These are phyloP conservation scores for Philypnodon macrostomus DNA, from an alignment of 2,797 vertebrate genomes.

Conservation along the genomic window DNA sequence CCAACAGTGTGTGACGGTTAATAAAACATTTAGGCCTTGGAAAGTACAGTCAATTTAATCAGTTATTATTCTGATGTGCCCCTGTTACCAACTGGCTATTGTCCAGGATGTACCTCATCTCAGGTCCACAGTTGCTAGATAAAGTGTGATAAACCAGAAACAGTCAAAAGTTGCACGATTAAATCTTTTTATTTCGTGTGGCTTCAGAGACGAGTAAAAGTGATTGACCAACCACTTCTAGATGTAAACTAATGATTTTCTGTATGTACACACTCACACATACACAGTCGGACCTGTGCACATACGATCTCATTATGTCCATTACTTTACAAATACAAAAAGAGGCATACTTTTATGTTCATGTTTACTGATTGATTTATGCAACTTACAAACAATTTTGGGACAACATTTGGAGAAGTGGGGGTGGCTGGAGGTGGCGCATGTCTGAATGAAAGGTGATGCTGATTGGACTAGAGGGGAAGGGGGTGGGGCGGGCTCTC, in stretches of 20 bases:
- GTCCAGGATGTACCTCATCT: too few relatives aligned
- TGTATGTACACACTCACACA: neutral
- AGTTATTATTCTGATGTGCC: too few relatives aligned
- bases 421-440: too few relatives aligned
- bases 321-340: conserved; percentile 20
- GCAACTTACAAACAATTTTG: conserved; percentile 82
- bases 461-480: conserved; percentile 45
- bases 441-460: conserved; percentile 54
- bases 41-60: too few relatives aligned
- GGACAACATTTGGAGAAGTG: conserved; percentile 10
- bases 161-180: too few relatives aligned
- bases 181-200: conserved; percentile 9
- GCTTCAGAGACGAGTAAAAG: conserved; percentile 17
- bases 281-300: too few relatives aligned
- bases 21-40: too few relatives aligned
- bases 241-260: conserved; percentile 10
- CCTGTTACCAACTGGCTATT: too few relatives aligned
- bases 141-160: too few relatives aligned
- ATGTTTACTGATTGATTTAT: conserved; percentile 87
- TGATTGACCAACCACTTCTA: conserved; percentile 14
- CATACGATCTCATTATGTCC: neutral
- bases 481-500: conserved; percentile 47
- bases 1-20: too few relatives aligned
- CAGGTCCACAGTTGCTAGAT: too few relatives aligned
- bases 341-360: conserved; percentile 45